Base-by-base conservation (phyloP, 2,888 invertebrate species). In the Sinhomidia bicolor region DNA sequence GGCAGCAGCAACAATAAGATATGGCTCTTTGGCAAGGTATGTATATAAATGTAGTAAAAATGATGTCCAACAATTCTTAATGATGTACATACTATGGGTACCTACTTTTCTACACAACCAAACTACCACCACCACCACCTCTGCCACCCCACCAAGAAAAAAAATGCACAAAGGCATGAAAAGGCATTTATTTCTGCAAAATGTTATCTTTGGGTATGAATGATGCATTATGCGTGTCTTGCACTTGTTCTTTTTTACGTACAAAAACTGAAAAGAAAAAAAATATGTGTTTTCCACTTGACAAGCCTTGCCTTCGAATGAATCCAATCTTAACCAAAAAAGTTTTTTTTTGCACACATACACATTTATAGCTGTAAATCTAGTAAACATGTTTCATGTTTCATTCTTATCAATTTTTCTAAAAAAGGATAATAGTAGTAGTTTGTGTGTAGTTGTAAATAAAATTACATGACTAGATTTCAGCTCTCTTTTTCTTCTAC, bases 21-120 rank as follows among this genome's bases (percentile, higher is more conserved):
- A 76, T 88, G 88, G 88, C 76, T 83, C 36, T 76, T 88, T 88
- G 88, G 88, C 88, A 88, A 88, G 88, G 88, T 88, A 88, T 79
- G 85, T 81, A 14, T 29, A 62, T 26, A 14, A 32, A 65, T 26
- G 57, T 57, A 20, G 54, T 54, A 57, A 17, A 57, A 57, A n/a
- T 57, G 5, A 57, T 57, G 57, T 57, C 57, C 57, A 57, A 79
- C 51, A 79, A 57, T 79, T 26, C 51, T 80, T 80, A 57, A 60
- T n/a, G n/a, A n/a, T n/a, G n/a, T n/a, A n/a, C n/a, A n/a, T n/a
- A n/a, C n/a, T n/a, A n/a, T 51, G 44, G 44, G 44, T 17, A 23
- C 32, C 51, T 51, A 51, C 12, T 51, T 54, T 54, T 54, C 5
- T 17, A 1, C 17, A 10, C 17, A 54, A n/a, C 54, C 6, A n/a